Evolutionary conservation across 2,113 vertebrate genomes (phyloP).

Genomic region (Heterotis niloticus): DNA sequence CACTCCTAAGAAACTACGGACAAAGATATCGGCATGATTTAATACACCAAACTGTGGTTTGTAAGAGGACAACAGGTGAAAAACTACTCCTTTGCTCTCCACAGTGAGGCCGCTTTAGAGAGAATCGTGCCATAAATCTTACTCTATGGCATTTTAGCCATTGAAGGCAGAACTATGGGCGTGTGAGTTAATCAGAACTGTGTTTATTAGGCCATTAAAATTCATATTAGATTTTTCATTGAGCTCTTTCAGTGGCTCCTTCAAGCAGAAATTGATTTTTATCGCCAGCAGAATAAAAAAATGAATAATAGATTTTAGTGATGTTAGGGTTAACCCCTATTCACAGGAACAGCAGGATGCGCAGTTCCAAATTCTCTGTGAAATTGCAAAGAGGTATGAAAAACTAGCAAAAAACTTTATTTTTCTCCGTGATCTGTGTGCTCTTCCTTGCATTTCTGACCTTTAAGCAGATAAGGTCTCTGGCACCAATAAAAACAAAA

Average conservation of each 20-base stretch:
- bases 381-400: slow-evolving; percentile 11
- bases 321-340: background rate
- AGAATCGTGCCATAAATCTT: background rate
- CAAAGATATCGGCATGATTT: background rate
- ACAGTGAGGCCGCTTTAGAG: background rate
- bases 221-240: slow-evolving; percentile 28
- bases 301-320: slow-evolving; percentile 10
- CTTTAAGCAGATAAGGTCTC: too few relatives aligned
- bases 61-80: background rate
- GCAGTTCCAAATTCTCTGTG: background rate
- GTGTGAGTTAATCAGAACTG: slow-evolving; percentile 22
- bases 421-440: background rate
- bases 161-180: slow-evolving; percentile 8
- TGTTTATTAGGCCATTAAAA: slow-evolving; percentile 33
- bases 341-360: background rate
- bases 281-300: slow-evolving; percentile 22
- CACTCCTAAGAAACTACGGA: too few relatives aligned
- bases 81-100: background rate
- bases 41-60: background rate
- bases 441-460: too few relatives aligned
- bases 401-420: background rate
- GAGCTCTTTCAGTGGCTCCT: background rate
- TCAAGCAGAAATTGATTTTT: slow-evolving; percentile 28
- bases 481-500: too few relatives aligned
- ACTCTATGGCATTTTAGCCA: slow-evolving; percentile 4